Evolutionary conservation across 1,140 invertebrate species (phyloP), one percentile per base, ranked within the genome.

Genomic region (Camponotus vicinus): DNA sequence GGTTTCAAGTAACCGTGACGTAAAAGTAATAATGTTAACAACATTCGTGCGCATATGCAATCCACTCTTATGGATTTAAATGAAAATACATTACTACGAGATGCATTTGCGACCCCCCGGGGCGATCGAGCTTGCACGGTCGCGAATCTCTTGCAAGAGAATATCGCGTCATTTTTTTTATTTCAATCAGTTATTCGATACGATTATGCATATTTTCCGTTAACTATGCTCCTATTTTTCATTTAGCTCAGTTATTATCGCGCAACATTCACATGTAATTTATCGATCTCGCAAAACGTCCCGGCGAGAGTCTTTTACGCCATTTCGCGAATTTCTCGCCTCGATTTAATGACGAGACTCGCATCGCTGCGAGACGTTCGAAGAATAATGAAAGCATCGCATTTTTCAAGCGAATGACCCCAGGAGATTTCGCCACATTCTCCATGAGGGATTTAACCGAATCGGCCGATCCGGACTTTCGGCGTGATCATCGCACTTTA

Each of bases 71-170:
- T 83, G 79, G 79, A 83, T 73, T 83, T 83, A 63, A 83, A 83
- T 83, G 79, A 83, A 83, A 83, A 83, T 83, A 83, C 69, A 83
- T 83, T 83, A 75, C 79, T 49, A 83, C 55, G 79, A 83, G 79
- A 83, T 83, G 79, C 79, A 37, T 83, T 83, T 49, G 79, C 40
- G 18, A 5, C 13, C 32, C 40, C 18, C 32, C 61, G 61, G 21
- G 66, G 79, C 79, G 69, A 83, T 83, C 69, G 55, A 32, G 37
- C 5, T 52, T 61, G 34, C 52, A 40, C 42, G 21, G 18, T 77
- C 64, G 15, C 49, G 34, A 49, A 13, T 3, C 78, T 27, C 40
- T 45, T 55, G 18, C 37, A 83, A 73, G 55, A n/a, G 55, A 21
- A 27, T 55, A 37, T 15, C 18, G 15, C 40, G 37, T 13, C 11